Evolutionary conservation across 2,888 invertebrate species (phyloP).

Genomic region (Parelbella ahira): DNA sequence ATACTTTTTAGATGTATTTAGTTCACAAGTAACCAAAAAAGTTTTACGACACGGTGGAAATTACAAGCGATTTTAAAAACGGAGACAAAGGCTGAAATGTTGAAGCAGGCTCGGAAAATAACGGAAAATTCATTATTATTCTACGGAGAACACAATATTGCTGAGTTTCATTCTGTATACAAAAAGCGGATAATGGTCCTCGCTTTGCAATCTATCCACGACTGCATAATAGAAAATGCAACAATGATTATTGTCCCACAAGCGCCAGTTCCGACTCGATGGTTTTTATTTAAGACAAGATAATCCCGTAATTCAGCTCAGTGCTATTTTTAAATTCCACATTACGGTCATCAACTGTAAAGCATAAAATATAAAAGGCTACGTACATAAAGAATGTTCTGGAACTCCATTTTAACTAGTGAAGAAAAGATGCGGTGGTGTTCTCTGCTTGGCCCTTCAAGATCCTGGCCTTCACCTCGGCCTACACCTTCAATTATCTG

Average conservation of each 20-base stretch:
- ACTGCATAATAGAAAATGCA: conserved; percentile 19
- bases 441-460: too few species aligned
- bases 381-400: too few species aligned
- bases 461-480: too few species aligned
- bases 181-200: conserved; percentile 24
- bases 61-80: background rate
- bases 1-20: too few species aligned
- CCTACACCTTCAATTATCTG: too few species aligned
- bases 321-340: too few species aligned
- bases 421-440: too few species aligned
- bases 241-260: conserved; percentile 15
- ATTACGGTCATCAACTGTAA: too few species aligned
- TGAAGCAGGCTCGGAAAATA: conserved; percentile 10
- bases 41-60: too few species aligned
- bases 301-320: background rate
- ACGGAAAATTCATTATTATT: conserved; percentile 23
- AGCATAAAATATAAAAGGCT: too few species aligned
- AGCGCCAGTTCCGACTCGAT: conserved; percentile 1
- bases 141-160: conserved; percentile 18
- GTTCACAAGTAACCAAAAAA: too few species aligned
- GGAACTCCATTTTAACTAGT: too few species aligned
- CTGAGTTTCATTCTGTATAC: conserved; percentile 22
- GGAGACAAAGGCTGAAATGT: conserved; percentile 13
- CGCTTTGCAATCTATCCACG: conserved; percentile 11
- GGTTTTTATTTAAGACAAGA: conserved; percentile 4